phyloP scores from a whole-genome alignment of 2,888 invertebrate genomes.

The Gastrophysa polygoni region DNA sequence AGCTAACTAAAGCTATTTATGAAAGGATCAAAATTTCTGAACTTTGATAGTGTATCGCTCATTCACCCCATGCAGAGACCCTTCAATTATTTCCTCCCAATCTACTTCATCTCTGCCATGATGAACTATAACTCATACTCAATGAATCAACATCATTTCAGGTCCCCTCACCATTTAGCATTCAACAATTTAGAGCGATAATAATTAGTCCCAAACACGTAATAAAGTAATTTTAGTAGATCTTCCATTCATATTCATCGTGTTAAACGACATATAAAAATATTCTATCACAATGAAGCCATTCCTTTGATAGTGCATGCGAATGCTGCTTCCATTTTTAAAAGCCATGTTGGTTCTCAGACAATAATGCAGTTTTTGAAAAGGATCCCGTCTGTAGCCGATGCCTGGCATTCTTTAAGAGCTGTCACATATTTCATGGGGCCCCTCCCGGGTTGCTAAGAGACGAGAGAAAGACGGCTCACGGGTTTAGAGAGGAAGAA shows the following conservation, averaged over 20 bases:
- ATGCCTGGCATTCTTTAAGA: slow-evolving; percentile 29
- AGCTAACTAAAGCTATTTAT: no score
- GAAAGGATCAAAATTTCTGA: neutral
- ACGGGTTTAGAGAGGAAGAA: neutral
- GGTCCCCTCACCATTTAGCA: neutral
- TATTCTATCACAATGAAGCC: slow-evolving; percentile 1
- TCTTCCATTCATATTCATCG: slow-evolving; percentile 12
- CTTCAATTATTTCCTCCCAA: neutral
- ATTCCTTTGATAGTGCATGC: neutral
- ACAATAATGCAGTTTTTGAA: slow-evolving; percentile 21
- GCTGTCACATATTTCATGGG: slow-evolving; percentile 40
- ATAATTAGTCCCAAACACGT: slow-evolving; percentile 18
- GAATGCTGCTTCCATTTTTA: slow-evolving; percentile 31
- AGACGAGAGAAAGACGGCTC: neutral
- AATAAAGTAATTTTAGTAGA: slow-evolving; percentile 12
- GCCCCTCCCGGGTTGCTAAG: slow-evolving; percentile 36
- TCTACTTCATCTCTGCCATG: neutral
- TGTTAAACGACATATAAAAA: slow-evolving; percentile 12
- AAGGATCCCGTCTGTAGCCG: slow-evolving; percentile 22
- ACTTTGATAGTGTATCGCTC: neutral
- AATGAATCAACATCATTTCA: neutral
- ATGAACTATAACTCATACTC: neutral
- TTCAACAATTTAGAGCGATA: slow-evolving; percentile 5
- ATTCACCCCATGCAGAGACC: neutral
- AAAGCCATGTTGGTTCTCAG: slow-evolving; percentile 32